phyloP scores from a whole-genome alignment of 1,140 invertebrate genomes.

The Forficula auricularia region DNA sequence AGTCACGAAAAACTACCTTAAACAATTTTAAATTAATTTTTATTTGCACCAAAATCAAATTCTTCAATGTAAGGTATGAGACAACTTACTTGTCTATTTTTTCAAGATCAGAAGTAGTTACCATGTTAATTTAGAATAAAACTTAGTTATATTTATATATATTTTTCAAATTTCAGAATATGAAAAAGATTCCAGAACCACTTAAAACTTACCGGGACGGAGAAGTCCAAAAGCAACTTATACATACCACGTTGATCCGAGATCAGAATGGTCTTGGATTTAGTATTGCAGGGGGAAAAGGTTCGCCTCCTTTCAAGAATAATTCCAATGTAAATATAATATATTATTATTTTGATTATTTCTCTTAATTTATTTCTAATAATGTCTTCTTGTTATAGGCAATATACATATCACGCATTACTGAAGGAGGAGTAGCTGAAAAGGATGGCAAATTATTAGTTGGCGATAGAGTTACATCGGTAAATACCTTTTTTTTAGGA shows the following conservation, averaged over 20 bases:
- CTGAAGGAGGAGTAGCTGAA: constrained; percentile 78
- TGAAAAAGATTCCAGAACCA: constrained; percentile 27
- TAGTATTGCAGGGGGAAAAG: constrained; percentile 87
- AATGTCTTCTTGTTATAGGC: no score
- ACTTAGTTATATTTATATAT: no score
- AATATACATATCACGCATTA: constrained; percentile 84
- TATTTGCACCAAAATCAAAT: no score
- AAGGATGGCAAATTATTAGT: constrained; percentile 82
- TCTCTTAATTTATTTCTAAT: background rate
- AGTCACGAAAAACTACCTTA: no score
- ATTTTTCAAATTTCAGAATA: constrained; percentile 4
- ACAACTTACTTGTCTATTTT: no score
- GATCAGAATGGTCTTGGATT: constrained; percentile 85
- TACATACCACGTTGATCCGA: constrained; percentile 76
- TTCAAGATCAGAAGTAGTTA: no score
- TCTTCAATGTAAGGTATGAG: no score
- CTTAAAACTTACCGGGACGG: constrained; percentile 13
- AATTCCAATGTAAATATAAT: constrained; percentile 34
- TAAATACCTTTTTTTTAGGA: constrained; percentile 30
- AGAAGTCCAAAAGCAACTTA: constrained; percentile 36
- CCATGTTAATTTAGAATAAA: no score
- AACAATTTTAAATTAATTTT: no score
- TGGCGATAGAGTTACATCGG: constrained; percentile 82
- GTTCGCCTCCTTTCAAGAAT: constrained; percentile 63
- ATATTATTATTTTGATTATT: background rate